Evolutionary conservation across 1,140 invertebrate genomes (phyloP), one percentile per base, ranked within the genome.

Genomic region (Trypoxylus dichotomus): DNA sequence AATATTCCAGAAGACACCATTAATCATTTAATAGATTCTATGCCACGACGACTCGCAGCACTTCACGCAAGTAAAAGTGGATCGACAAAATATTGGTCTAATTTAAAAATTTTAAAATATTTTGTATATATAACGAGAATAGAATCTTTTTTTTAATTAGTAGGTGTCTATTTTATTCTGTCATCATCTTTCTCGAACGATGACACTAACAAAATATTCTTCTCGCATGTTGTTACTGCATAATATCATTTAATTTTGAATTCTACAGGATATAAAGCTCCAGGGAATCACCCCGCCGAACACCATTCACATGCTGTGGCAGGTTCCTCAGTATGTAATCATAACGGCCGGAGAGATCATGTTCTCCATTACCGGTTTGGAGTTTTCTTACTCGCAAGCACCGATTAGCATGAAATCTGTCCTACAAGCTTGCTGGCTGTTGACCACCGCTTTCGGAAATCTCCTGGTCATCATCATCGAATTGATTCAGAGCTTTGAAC

Each of bases 371-470:
- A 98, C 96, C 0, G 97, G 96, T 10, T 88, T 97, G 10, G 94
- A 97, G 82, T 98, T 98, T 87, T 94, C 95, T 0, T 98, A 97
- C 85, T 93, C 92, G 7, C 91, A 98, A 90, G 94, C 96, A 0
- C 97, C 97, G 0, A 85, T 87, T n/a, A 94, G 91, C 78, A 97
- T 98, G 96, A 98, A 97, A 84, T 95, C 96, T 0, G 91, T 99
- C 0, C 85, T 99, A 27, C 93, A 96, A 84, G 95, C 97, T 5
- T 90, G 91, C 1, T 99, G 96, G 95, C 88, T 97, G 29, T 84
- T 98, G 0, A 97, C 96, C 0, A 94, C 94, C 7, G 95, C 97
- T 0, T 90, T 97, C 83, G 97, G 97, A 24, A 98, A 99, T 86
- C 85, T 98, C 5, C 91, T 99, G 7, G 92, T 98, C 1, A 91